Base-by-base conservation (phyloP, 1,140 invertebrate genomes). In the Cecropterus lyciades region DNA sequence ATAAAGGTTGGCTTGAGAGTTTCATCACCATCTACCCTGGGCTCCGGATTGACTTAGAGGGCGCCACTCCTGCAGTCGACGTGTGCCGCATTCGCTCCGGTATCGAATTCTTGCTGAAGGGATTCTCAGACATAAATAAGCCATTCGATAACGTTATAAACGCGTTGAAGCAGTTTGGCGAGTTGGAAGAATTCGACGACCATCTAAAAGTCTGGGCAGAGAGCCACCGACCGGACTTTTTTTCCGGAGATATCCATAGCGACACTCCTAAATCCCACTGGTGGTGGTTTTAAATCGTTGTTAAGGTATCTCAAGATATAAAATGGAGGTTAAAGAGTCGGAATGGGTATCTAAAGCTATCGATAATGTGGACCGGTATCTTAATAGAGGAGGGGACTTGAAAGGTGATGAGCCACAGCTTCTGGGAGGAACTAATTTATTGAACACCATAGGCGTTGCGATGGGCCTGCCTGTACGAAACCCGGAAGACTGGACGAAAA, bases 391-490 rank as follows among this genome's bases (percentile, higher is more conserved):
- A 60, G 75, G 75, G 3, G 43, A 72, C 6, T 67, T 55, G 17
- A 37, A 77, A 51, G 75, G 75, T 13, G 75, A 77, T 53, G 69
- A 64, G 8, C 70, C 75, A n/a, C 72, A 75, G 27, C 16, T 77
- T 3, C 43, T 77, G 9, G 70, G 72, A 51, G 75, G 75, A 8
- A 64, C 67, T 9, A 62, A 70, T 24, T 62, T 77, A 13, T 64
- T 77, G 42, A 77, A 77, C 45, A 77, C 72, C 1, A 77, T 77
- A 49, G 75, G 75, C 10, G 71, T 75, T 20, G 75, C 75, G 2
- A 77, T 77, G 75, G 70, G 67, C 0, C 63, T 77, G 3, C 72
- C 75, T 1, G 53, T 63, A 10, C 62, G 62, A 2, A 56, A 77
- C 10, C 75, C 72, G 24, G 17, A 53, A 10, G 45, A 57, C 3